Evolutionary conservation across 2,797 vertebrate genomes (phyloP).

Genomic region (Bryconaethiops microstoma): DNA sequence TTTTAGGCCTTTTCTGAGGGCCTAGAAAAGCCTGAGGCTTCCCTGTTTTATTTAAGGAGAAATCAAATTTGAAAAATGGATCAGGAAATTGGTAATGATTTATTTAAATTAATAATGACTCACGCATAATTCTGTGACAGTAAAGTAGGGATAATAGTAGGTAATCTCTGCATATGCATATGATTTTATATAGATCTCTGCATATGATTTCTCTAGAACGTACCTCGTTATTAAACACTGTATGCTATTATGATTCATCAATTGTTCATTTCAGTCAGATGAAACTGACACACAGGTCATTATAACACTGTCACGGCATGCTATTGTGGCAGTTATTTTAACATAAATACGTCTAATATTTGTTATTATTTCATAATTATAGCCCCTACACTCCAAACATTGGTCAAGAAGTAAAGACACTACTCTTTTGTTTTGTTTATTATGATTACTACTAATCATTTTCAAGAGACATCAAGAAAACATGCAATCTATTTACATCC

Average conservation of each 20-base stretch:
- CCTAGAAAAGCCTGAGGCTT: neutral
- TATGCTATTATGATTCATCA: neutral
- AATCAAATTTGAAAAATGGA: neutral
- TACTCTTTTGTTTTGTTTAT: conserved; percentile 29
- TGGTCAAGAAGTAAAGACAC: conserved; percentile 34
- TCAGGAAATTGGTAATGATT: neutral
- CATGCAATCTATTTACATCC: conserved; percentile 79
- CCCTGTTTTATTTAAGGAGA: neutral
- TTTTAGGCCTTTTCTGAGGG: no score
- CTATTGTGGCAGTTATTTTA: neutral
- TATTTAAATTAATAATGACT: neutral
- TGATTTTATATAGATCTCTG: no score
- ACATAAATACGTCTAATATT: neutral
- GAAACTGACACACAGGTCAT: neutral
- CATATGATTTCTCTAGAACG: neutral
- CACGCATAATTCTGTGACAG: neutral
- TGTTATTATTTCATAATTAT: neutral
- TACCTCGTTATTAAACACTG: neutral
- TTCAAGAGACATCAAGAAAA: conserved; percentile 75
- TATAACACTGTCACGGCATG: neutral
- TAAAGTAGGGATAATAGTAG: neutral
- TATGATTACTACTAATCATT: conserved; percentile 74
- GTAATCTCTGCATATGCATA: neutral
- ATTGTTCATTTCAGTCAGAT: neutral
- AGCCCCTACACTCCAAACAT: neutral